Evolutionary conservation across 2,888 invertebrate genomes (phyloP).

Genomic region (Cephus nigrinus): DNA sequence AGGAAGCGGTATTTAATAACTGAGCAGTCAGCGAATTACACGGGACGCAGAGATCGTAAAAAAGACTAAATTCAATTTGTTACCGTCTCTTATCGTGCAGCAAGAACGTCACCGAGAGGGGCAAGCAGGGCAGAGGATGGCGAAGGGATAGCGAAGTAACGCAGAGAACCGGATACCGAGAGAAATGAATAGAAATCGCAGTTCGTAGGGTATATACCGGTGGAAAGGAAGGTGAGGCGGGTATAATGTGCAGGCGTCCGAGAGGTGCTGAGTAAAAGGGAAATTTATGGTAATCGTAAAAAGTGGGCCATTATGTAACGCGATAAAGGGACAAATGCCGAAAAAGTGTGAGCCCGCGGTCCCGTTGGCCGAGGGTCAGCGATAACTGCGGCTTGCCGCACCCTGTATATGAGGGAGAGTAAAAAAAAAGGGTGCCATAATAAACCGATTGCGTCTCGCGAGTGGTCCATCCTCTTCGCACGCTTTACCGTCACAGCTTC

Average conservation of each 20-base stretch:
- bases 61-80: conserved; percentile 30
- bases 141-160: neutral
- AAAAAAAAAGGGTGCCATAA: neutral
- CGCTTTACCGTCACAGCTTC: neutral
- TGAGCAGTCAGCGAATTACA: conserved; percentile 3
- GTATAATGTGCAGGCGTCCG: conserved; percentile 24
- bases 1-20: neutral
- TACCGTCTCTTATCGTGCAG: conserved; percentile 25
- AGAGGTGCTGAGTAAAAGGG: conserved; percentile 28
- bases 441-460: neutral
- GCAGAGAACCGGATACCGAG: too few relatives aligned
- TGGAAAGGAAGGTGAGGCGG: conserved; percentile 2
- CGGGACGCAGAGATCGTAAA: conserved; percentile 21
- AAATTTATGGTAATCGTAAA: conserved; percentile 48
- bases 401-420: neutral
- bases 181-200: too few relatives aligned
- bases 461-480: neutral
- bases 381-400: neutral
- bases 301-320: conserved; percentile 41
- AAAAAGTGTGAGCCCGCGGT: conserved; percentile 19
- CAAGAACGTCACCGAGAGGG: conserved; percentile 29
- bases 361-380: neutral
- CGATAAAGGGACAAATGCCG: conserved; percentile 35
- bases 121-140: conserved; percentile 6
- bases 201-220: too few relatives aligned